Percentiles rank a stretch among this genome's conserved stretches.
These are phyloP conservation scores for Drosophila ohnishii DNA, from an alignment of 1,140 invertebrate species.

Conservation along the genomic window DNA sequence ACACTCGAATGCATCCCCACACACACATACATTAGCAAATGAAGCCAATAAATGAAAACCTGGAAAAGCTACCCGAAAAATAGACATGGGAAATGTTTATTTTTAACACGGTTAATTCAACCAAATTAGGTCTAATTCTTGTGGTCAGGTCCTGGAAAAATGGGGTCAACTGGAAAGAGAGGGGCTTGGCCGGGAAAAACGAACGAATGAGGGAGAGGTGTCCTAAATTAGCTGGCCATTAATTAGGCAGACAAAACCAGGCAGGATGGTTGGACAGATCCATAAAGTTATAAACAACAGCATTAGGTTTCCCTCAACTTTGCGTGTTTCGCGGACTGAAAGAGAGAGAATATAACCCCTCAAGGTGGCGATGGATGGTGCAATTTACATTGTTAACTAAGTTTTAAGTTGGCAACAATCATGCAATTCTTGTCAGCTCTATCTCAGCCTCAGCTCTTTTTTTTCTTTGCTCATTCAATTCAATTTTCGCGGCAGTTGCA, in stretches of 20 bases:
- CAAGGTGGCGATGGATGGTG: slow-evolving; percentile 46
- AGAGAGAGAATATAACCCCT: slow-evolving; percentile 36
- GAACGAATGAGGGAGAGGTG: neutral
- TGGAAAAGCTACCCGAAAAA: slow-evolving; percentile 13
- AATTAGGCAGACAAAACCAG: slow-evolving; percentile 13
- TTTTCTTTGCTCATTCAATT: slow-evolving; percentile 36
- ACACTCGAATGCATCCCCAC: slow-evolving; percentile 39
- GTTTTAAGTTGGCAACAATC: slow-evolving; percentile 9
- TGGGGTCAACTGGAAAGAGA: slow-evolving; percentile 45
- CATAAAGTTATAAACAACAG: slow-evolving; percentile 32
- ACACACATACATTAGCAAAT: slow-evolving; percentile 40
- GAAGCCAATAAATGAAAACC: slow-evolving; percentile 50
- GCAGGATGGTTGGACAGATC: neutral
- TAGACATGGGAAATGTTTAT: slow-evolving; percentile 35
- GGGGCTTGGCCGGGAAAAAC: slow-evolving; percentile 27
- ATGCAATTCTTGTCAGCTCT: slow-evolving; percentile 38
- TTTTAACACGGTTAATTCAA: slow-evolving; percentile 63
- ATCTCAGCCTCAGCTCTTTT: slow-evolving; percentile 23
- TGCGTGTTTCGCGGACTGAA: slow-evolving; percentile 4
- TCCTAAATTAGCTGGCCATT: slow-evolving; percentile 35
- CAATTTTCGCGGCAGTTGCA: slow-evolving; percentile 36
- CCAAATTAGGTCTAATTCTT: slow-evolving; percentile 47
- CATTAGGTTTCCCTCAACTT: neutral
- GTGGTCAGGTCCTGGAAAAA: slow-evolving; percentile 52
- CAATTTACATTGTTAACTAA: slow-evolving; percentile 50